Evolutionary conservation across 2,888 invertebrate genomes (phyloP).

Genomic region (Polydesmus complanatus): DNA sequence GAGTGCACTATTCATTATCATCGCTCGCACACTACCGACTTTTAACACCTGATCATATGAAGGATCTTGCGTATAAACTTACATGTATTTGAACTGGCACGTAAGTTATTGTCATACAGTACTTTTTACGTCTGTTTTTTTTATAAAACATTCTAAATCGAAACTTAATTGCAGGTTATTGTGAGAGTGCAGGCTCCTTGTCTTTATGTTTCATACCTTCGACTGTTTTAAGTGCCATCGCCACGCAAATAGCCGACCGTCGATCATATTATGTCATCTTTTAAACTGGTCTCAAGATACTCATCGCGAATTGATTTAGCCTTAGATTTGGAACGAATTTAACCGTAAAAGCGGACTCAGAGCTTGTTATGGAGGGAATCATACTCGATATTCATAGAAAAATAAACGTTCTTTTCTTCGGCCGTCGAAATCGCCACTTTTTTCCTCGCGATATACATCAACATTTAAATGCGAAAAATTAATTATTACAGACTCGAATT

Average conservation of each 20-base stretch:
- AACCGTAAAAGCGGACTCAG: slow-evolving; percentile 51
- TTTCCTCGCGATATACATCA: slow-evolving; percentile 50
- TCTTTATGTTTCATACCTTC: too few species aligned
- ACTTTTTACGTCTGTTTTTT: too few species aligned
- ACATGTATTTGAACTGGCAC: slow-evolving; percentile 73
- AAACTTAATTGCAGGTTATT: too few species aligned
- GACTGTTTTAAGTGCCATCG: slow-evolving; percentile 25
- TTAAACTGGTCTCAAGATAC: slow-evolving; percentile 73
- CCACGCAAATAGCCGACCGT: slow-evolving; percentile 58
- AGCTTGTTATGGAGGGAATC: slow-evolving; percentile 78
- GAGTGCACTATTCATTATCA: too few species aligned
- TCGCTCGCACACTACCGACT: too few species aligned
- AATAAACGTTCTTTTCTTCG: slow-evolving; percentile 34
- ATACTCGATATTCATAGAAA: slow-evolving; percentile 33
- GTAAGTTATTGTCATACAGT: slow-evolving; percentile 28
- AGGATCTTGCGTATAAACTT: too few species aligned
- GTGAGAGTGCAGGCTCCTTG: too few species aligned
- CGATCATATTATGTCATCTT: slow-evolving; percentile 88
- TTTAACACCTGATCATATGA: too few species aligned
- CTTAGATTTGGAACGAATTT: slow-evolving; percentile 71
- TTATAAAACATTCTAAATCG: too few species aligned
- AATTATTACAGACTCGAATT: slow-evolving; percentile 71
- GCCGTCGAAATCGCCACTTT: slow-evolving; percentile 27
- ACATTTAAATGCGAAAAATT: slow-evolving; percentile 87
- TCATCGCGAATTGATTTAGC: slow-evolving; percentile 59